Conservation (phyloP, 1,140 invertebrate genomes). For the Alviniconcha marisindica region DNA sequence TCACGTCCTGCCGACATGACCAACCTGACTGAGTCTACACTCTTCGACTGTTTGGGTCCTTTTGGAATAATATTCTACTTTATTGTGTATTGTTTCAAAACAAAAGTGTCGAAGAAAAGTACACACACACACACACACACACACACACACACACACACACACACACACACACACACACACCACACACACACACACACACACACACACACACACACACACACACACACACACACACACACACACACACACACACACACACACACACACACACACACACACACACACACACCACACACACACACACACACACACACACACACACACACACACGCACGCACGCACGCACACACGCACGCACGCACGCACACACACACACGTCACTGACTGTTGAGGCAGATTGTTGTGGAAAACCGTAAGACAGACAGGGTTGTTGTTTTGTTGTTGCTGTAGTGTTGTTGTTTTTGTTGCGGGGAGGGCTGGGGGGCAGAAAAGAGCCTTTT, state of each 20-base stretch:
- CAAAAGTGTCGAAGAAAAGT: background rate
- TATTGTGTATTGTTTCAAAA: no score
- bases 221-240: background rate
- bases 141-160: slow-evolving; percentile 6
- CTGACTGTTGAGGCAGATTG: background rate
- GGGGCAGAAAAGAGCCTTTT: no score
- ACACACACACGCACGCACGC: slow-evolving; percentile 9
- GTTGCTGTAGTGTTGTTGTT: no score
- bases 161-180: slow-evolving; percentile 1
- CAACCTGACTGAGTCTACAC: no score
- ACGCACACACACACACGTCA: background rate
- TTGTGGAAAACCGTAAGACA: no score
- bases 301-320: slow-evolving; percentile 17
- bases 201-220: background rate
- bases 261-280: background rate
- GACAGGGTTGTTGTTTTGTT: no score
- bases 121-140: background rate
- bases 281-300: slow-evolving; percentile 13
- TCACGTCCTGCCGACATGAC: no score
- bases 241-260: background rate
- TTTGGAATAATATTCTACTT: no score
- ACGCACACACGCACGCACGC: slow-evolving; percentile 17
- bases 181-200: background rate
- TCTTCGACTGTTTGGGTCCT: no score
- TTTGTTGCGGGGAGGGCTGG: no score